Percentiles rank a stretch among this genome's conserved stretches.
Conservation (phyloP, 2,113 vertebrate genomes). For the Panthera leo region DNA sequence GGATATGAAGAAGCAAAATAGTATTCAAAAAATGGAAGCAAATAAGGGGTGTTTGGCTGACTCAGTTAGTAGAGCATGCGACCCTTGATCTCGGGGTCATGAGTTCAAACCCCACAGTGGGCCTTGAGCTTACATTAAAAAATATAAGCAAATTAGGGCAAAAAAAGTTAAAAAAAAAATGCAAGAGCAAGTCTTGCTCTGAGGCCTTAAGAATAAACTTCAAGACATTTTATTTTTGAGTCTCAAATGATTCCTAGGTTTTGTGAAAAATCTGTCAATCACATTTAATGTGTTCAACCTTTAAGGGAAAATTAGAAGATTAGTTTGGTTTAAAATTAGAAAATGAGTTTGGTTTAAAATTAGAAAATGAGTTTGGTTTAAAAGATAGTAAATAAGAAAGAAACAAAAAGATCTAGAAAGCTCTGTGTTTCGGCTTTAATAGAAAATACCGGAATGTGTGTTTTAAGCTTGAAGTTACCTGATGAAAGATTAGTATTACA, state of each 20-base stretch:
- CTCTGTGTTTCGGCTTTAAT: neutral
- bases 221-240: neutral
- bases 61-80: neutral
- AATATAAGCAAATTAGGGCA: neutral
- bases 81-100: neutral
- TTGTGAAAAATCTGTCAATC: neutral
- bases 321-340: conserved; percentile 18
- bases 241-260: neutral
- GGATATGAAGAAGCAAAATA: neutral
- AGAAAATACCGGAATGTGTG: neutral
- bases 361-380: conserved; percentile 8
- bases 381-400: neutral
- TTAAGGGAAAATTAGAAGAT: conserved; percentile 30
- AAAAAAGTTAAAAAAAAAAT: neutral
- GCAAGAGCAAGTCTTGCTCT: neutral
- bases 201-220: neutral
- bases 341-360: neutral
- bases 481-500: neutral
- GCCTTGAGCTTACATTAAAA: neutral
- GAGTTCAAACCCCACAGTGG: neutral
- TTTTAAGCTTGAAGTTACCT: neutral
- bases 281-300: neutral
- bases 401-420: neutral
- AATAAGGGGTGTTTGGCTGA: neutral
- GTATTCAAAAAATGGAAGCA: neutral